Evolutionary conservation across 2,113 vertebrate species (phyloP).

Genomic region (Lophura nycthemera): DNA sequence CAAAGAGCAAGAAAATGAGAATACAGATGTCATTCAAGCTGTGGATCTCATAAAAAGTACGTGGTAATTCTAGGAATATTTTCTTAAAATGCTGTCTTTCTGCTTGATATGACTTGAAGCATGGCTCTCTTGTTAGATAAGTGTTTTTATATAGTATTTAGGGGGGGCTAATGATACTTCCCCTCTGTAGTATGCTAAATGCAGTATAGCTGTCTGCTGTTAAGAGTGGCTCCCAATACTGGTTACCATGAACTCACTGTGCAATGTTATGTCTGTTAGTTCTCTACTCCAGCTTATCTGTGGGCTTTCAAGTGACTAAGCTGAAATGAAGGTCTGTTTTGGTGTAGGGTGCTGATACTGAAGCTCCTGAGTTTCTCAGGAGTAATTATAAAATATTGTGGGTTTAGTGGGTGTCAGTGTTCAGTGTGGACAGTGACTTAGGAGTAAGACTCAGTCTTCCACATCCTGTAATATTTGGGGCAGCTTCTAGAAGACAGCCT

Average conservation of each 20-base stretch:
- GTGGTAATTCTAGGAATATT: not conserved
- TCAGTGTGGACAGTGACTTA: not conserved
- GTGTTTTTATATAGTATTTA: not conserved
- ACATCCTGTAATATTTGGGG: not conserved
- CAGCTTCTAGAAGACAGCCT: not conserved
- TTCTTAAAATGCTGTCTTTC: not conserved
- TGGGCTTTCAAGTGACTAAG: not conserved
- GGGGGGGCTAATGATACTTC: not conserved
- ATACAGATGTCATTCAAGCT: conserved; percentile 71
- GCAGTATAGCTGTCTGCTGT: not conserved
- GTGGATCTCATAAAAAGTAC: conserved; percentile 90
- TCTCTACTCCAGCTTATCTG: not conserved
- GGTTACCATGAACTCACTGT: not conserved
- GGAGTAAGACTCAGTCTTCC: not conserved
- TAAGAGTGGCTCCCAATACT: not conserved
- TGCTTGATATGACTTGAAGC: not conserved
- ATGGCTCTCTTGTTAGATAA: not conserved
- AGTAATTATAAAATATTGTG: not conserved
- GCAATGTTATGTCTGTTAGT: not conserved
- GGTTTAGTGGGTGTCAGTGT: not conserved
- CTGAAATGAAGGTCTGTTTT: not conserved
- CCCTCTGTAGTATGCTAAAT: not conserved
- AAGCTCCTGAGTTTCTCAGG: not conserved
- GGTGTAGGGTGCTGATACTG: not conserved
- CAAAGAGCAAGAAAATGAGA: conserved; percentile 79